These are phyloP conservation scores for Dipodomys ordii DNA, from an alignment of 2,113 vertebrate genomes.

Conservation along the genomic window DNA sequence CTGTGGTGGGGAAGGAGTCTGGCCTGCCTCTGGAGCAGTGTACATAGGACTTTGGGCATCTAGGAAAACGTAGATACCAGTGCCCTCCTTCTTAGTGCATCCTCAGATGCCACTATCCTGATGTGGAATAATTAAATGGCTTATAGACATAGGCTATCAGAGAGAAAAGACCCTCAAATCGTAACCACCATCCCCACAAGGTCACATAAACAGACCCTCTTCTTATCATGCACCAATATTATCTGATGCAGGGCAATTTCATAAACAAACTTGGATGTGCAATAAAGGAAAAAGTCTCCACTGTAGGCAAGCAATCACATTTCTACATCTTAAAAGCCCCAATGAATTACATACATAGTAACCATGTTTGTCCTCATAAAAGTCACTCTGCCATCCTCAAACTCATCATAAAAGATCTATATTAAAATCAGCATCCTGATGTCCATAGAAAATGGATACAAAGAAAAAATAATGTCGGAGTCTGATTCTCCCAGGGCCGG, in stretches of 20 bases:
- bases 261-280: slow-evolving; percentile 64
- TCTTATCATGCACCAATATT: slow-evolving; percentile 48
- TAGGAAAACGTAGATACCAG: not conserved
- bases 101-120: not conserved
- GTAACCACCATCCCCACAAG: not conserved
- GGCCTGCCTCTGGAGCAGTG: not conserved
- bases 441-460: slow-evolving; percentile 47
- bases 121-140: not conserved
- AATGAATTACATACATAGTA: slow-evolving; percentile 64
- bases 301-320: slow-evolving; percentile 52
- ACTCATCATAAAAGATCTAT: slow-evolving; percentile 73
- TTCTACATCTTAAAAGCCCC: slow-evolving; percentile 70
- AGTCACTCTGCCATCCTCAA: slow-evolving; percentile 55
- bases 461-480: not conserved
- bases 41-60: not conserved
- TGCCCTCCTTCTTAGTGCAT: too few relatives aligned
- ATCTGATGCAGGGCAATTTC: slow-evolving; percentile 61
- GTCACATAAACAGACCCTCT: slow-evolving; percentile 16
- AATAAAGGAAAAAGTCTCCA: slow-evolving; percentile 40
- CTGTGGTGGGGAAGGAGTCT: not conserved
- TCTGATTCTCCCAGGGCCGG: slow-evolving; percentile 16
- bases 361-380: slow-evolving; percentile 72
- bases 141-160: not conserved
- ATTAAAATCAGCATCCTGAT: slow-evolving; percentile 77
- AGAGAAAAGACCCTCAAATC: slow-evolving; percentile 33